Evolutionary conservation across 2,888 invertebrate genomes (phyloP).

Genomic region (Fragum fragum): DNA sequence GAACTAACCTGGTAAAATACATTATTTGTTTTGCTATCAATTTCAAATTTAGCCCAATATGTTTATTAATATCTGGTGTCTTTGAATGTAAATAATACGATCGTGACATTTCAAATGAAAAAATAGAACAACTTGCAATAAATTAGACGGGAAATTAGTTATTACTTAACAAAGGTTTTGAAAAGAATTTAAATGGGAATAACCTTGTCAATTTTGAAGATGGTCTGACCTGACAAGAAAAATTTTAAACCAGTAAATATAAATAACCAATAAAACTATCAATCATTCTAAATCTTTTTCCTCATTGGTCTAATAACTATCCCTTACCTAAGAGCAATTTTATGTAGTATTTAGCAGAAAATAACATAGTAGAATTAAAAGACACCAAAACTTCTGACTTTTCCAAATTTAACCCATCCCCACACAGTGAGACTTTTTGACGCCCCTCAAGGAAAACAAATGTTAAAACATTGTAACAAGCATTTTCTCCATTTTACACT

Average conservation of each 20-base stretch:
- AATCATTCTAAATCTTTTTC: background rate
- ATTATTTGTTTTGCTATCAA: constrained; percentile 19
- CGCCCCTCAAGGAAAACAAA: too few relatives aligned
- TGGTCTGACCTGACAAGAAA: background rate
- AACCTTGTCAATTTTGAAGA: constrained; percentile 17
- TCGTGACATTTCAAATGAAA: constrained; percentile 5
- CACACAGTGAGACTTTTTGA: too few relatives aligned
- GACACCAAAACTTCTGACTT: too few relatives aligned
- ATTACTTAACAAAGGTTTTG: constrained; percentile 10
- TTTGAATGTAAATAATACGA: constrained; percentile 14
- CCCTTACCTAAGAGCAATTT: too few relatives aligned
- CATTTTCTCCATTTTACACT: too few relatives aligned
- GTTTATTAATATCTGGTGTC: constrained; percentile 15
- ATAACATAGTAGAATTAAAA: too few relatives aligned
- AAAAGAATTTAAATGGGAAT: constrained; percentile 21
- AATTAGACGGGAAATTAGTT: constrained; percentile 2
- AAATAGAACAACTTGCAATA: background rate
- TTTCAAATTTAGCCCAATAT: background rate
- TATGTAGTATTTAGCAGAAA: too few relatives aligned
- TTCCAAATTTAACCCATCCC: too few relatives aligned
- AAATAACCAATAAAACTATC: constrained; percentile 16
- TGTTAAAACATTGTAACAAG: too few relatives aligned
- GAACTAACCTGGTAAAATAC: background rate
- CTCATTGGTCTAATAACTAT: background rate
- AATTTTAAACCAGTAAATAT: background rate